Evolutionary conservation across 1,140 invertebrate genomes (phyloP).

Genomic region (Lutraria rhynchaena): DNA sequence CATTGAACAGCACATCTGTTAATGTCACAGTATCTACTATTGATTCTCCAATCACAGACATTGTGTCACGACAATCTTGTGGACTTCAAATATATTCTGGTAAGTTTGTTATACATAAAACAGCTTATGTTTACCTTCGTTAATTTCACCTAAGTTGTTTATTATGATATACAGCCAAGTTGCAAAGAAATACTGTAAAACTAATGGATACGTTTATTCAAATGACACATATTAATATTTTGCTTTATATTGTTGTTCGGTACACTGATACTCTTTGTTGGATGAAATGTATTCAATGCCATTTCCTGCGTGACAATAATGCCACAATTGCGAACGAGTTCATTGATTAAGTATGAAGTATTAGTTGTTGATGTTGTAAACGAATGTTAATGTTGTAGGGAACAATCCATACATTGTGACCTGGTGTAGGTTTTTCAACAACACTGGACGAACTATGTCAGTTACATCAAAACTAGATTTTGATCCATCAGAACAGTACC

Average conservation of each 20-base stretch:
- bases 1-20: background rate
- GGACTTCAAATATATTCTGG: constrained; percentile 62
- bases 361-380: background rate
- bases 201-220: no score
- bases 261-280: background rate
- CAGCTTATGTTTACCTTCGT: no score
- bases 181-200: no score
- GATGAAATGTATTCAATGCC: background rate
- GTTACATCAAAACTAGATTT: constrained; percentile 20
- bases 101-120: no score
- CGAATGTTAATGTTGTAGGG: constrained; percentile 5
- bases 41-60: no score
- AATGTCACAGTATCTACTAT: no score
- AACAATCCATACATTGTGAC: constrained; percentile 33
- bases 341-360: background rate
- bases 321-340: background rate
- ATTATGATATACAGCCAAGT: no score
- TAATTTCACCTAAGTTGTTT: no score
- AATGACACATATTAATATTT: no score
- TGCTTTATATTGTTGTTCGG: no score
- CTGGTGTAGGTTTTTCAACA: constrained; percentile 53
- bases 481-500: constrained; percentile 42
- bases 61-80: constrained; percentile 39
- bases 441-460: constrained; percentile 24
- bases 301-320: background rate